Evolutionary conservation across 2,888 invertebrate genomes (phyloP).

Genomic region (Diplazon laetatorius): DNA sequence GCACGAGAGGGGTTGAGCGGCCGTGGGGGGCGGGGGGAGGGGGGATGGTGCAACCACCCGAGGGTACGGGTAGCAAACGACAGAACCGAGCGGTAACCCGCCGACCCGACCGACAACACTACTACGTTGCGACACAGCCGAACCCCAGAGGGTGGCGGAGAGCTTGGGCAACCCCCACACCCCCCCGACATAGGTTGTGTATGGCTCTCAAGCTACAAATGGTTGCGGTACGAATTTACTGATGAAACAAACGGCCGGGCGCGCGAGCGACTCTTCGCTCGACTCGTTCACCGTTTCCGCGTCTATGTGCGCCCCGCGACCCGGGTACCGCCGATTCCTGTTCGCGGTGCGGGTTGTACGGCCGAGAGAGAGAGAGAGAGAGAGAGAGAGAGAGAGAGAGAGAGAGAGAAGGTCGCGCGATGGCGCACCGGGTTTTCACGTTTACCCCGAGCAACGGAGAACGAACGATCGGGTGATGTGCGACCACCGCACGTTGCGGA

Average conservation of each 20-base stretch:
- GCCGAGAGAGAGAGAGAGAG: no score
- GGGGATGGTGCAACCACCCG: neutral
- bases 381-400: no score
- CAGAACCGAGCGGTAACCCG: slow-evolving; percentile 63
- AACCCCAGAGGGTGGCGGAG: slow-evolving; percentile 44
- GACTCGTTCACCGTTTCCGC: no score
- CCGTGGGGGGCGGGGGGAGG: neutral
- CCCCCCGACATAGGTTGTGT: slow-evolving; percentile 27
- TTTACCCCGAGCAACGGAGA: slow-evolving; percentile 25
- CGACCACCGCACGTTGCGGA: slow-evolving; percentile 55
- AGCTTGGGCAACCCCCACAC: slow-evolving; percentile 41
- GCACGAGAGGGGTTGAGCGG: neutral
- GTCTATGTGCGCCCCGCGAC: neutral
- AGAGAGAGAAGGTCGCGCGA: no score
- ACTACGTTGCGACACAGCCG: slow-evolving; percentile 30
- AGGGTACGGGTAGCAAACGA: slow-evolving; percentile 49
- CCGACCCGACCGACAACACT: slow-evolving; percentile 58
- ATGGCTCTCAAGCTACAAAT: slow-evolving; percentile 54
- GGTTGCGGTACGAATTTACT: slow-evolving; percentile 61
- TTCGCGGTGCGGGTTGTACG: slow-evolving; percentile 30
- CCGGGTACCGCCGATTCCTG: slow-evolving; percentile 1
- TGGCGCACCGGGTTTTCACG: slow-evolving; percentile 1
- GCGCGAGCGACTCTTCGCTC: slow-evolving; percentile 49
- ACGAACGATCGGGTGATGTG: slow-evolving; percentile 45
- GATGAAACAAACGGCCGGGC: slow-evolving; percentile 60